Conservation (phyloP, 1,140 invertebrate genomes). For the Drosophila sp. region DNA sequence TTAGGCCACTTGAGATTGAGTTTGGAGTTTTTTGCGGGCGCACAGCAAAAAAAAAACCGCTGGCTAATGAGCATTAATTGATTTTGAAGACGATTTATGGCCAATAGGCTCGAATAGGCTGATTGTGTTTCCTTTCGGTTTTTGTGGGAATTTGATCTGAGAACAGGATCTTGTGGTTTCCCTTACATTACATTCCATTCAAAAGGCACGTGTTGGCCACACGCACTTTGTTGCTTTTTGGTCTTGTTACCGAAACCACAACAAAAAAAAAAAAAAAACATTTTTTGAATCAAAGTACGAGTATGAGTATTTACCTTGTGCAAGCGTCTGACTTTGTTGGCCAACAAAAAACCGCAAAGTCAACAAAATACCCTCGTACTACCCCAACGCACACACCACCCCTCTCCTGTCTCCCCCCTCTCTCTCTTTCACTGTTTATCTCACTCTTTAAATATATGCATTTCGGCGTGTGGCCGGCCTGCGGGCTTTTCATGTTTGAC, state of each 20-base stretch:
- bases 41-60: too few species aligned
- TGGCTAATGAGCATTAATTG: slow-evolving; percentile 72
- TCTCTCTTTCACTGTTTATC: slow-evolving; percentile 5
- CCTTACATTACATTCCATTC: slow-evolving; percentile 12
- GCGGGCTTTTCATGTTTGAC: slow-evolving; percentile 68
- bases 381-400: neutral
- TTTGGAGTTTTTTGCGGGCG: slow-evolving; percentile 24
- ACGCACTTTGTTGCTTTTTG: neutral
- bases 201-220: slow-evolving; percentile 48
- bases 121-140: slow-evolving; percentile 12
- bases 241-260: slow-evolving; percentile 24
- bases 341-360: slow-evolving; percentile 68
- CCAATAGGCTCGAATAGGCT: neutral
- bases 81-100: slow-evolving; percentile 56
- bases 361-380: slow-evolving; percentile 57
- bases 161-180: slow-evolving; percentile 72
- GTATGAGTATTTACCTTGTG: slow-evolving; percentile 8
- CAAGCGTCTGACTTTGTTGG: slow-evolving; percentile 29
- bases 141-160: slow-evolving; percentile 1
- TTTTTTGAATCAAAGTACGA: slow-evolving; percentile 17
- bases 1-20: slow-evolving; percentile 39
- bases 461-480: slow-evolving; percentile 45
- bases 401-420: neutral
- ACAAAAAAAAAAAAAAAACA: slow-evolving; percentile 35
- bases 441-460: slow-evolving; percentile 17